Base-by-base conservation (phyloP, 2,797 vertebrate species). In the Muscicapa comitata region DNA sequence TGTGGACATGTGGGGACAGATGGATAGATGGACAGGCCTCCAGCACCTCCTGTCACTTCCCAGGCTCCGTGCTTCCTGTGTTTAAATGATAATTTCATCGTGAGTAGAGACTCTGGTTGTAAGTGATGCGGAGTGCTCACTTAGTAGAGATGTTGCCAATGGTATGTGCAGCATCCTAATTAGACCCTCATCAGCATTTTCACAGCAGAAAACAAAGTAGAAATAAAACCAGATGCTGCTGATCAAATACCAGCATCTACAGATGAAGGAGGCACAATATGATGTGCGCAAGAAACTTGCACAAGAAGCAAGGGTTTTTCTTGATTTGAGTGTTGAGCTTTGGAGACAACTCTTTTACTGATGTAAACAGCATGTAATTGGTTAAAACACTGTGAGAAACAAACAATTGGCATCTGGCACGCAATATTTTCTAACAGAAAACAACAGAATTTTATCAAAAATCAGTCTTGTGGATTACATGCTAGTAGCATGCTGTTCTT, bases 141-240 rank as follows among this genome's bases (percentile, higher is more conserved):
- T 94, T 96, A 95, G 96, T 96, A 97, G 72, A 2, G 12, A 82
- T 77, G 72, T 82, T 90, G 77, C 62, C 97, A 96, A 96, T 5
- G 4, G 95, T 96, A 95, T 17, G 58, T 47, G 90, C 95, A 94
- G 94, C 95, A 96, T 96, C 94, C 82, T 97, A 96, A 97, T 96
- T 88, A 96, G 92, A 86, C 31, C 45, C 67, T 63, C 5, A 0
- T 31, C 90, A 84, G 70, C 93, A 95, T 96, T 96, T 95, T 86
- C 66, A 94, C 88, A 92, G 88, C 70, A 95, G 79, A 79, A 97
- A 95, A 83, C 47, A 87, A 50, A 96, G 76, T 23, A 92, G 94
- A 96, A 95, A 40, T 73, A 93, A 96, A 95, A 66, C 53, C 40
- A 24, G 57, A 61, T 25, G 13, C 47, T 5, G 10, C 35, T 92